phyloP scores from a whole-genome alignment of 2,797 vertebrate genomes.

The Sebastes itinus region DNA sequence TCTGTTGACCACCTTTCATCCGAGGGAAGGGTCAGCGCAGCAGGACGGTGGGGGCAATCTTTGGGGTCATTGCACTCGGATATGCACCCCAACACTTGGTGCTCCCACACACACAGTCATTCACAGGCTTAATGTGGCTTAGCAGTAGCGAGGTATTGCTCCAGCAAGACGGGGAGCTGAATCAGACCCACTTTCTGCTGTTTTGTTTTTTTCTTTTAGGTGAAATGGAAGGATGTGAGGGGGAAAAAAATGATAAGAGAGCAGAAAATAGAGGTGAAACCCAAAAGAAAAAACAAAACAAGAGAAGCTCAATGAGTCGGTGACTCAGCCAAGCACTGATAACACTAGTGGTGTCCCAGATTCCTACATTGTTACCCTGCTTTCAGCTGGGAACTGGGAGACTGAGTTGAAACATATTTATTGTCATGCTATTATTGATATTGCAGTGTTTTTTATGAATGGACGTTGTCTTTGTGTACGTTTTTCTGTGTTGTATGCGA shows the following conservation, averaged over 20 bases:
- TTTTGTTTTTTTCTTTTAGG: background rate
- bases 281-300: background rate
- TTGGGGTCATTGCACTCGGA: background rate
- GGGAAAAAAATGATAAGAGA: background rate
- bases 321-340: background rate
- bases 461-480: background rate
- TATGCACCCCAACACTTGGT: background rate
- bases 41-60: conserved; percentile 18
- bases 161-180: background rate
- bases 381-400: background rate
- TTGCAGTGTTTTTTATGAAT: background rate
- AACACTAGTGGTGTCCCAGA: background rate
- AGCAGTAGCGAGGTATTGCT: background rate
- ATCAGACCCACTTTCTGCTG: background rate
- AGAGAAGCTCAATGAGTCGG: background rate
- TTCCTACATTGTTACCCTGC: background rate
- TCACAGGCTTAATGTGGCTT: background rate
- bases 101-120: background rate
- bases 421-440: background rate
- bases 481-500: background rate
- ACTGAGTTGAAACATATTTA: background rate
- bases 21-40: conserved; percentile 26
- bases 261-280: conserved; percentile 6
- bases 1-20: conserved; percentile 43
- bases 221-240: conserved; percentile 7